These are phyloP conservation scores for Petrocephalus microphthalmus DNA, from an alignment of 2,113 vertebrate species.

Conservation along the genomic window DNA sequence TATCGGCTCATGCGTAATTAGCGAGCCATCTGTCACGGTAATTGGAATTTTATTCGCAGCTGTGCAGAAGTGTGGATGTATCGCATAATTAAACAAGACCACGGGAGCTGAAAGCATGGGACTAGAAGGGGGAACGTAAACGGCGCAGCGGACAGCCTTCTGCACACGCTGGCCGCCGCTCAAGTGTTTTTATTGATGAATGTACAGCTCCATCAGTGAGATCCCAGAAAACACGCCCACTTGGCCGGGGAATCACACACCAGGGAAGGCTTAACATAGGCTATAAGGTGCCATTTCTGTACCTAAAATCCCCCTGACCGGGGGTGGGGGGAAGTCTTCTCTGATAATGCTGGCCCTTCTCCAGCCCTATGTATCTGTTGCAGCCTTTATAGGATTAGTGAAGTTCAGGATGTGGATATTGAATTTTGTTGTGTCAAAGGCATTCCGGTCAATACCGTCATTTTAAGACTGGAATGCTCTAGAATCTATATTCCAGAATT, in stretches of 20 bases:
- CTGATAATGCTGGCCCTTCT: neutral
- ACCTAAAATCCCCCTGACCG: neutral
- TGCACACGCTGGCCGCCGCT: neutral
- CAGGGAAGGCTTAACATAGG: neutral
- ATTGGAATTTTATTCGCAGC: slow-evolving; percentile 6
- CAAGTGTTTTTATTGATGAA: neutral
- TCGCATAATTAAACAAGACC: slow-evolving; percentile 9
- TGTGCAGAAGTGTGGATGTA: slow-evolving; percentile 7
- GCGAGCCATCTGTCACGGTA: slow-evolving; percentile 9
- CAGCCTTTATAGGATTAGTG: neutral
- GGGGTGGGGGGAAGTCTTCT: neutral
- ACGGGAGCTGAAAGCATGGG: neutral
- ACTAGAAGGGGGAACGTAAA: neutral
- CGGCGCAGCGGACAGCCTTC: neutral
- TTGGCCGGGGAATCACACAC: neutral
- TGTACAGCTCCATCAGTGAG: neutral
- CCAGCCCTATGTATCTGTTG: neutral
- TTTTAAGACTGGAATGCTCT: neutral
- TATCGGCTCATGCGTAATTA: neutral
- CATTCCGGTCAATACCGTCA: neutral
- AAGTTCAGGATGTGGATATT: neutral
- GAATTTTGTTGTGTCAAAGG: neutral
- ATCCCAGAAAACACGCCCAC: neutral
- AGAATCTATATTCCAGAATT: neutral
- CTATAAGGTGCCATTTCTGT: neutral